Base-by-base conservation (phyloP, 1,140 invertebrate species). In the Polypedilum pembai region DNA sequence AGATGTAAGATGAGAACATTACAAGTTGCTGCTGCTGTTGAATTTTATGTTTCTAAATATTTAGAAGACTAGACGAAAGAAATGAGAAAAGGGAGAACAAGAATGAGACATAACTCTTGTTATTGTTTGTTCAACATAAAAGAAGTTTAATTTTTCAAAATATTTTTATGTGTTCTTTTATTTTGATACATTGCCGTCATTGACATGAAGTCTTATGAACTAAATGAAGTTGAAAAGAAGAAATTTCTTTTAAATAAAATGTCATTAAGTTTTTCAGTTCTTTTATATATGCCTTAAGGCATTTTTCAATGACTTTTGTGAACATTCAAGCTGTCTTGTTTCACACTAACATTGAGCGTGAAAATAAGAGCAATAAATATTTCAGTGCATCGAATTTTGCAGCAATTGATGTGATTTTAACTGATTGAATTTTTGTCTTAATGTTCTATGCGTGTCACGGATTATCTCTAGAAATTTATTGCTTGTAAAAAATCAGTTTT, bases 101-200 rank as follows among this genome's bases (percentile, higher is more conserved):
- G n/a, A 56, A 56, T 56, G 45, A 56, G 45, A 56, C 45, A 56
- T 56, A 56, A 56, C 45, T 56, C 45, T 56, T 56, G 45, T 56
- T 56, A 56, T 56, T 56, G 45, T 56, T 56, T 56, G n/a, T 15
- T 56, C n/a, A 56, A 56, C 45, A 56, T 56, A 56, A 56, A 56
- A 56, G 45, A 56, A 56, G 45, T 56, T 56, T 56, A 56, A 56
- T 56, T 56, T 56, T 56, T 56, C 45, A 56, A 56, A 56, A 56
- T 12, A 56, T 56, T 56, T 12, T 56, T 56, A n/a, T 56, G 45
- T 56, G 45, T 12, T n/a, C 45, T 56, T 56, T 56, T 56, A 56
- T 56, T 56, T 56, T 56, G 12, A 56, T 56, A 15, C 45, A n/a
- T 56, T 56, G 45, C 45, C 45, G 45, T 56, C 45, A 56, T 12